Percentiles rank a stretch among this genome's conserved stretches.
Evolutionary conservation across 2,113 vertebrate genomes (phyloP).

Genomic region (Columbina picui): DNA sequence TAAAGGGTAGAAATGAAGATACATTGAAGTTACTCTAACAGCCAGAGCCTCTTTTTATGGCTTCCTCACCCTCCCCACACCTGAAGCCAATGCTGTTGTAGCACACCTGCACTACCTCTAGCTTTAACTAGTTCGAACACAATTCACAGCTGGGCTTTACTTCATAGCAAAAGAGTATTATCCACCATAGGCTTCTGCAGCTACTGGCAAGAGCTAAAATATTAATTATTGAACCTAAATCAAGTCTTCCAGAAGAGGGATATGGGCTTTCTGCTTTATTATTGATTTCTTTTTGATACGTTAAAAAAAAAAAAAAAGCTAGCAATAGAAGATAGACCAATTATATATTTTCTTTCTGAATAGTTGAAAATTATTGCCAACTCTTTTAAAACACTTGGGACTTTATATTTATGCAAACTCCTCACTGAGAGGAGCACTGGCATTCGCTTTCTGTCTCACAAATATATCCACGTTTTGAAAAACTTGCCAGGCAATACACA

Average conservation of each 20-base stretch:
- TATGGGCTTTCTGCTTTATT: background rate
- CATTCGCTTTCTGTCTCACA: background rate
- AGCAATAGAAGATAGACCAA: background rate
- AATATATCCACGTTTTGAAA: background rate
- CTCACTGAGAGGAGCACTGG: background rate
- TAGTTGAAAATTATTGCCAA: background rate
- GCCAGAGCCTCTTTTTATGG: background rate
- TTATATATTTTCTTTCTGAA: background rate
- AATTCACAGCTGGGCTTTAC: background rate
- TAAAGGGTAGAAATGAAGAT: background rate
- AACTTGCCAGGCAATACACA: background rate
- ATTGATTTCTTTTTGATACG: background rate
- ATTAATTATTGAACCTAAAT: background rate
- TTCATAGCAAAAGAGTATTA: background rate
- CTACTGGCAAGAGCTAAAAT: background rate
- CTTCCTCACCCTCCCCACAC: background rate
- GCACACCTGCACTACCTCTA: background rate
- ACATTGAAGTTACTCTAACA: background rate
- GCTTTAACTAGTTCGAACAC: background rate
- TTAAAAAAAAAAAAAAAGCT: background rate
- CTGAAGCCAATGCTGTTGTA: background rate
- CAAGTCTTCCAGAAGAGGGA: background rate
- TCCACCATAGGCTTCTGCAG: background rate
- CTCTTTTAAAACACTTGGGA: background rate
- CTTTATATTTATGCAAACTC: background rate